Evolutionary conservation across 1,140 invertebrate species (phyloP).

Genomic region (Drosophila setifemur): DNA sequence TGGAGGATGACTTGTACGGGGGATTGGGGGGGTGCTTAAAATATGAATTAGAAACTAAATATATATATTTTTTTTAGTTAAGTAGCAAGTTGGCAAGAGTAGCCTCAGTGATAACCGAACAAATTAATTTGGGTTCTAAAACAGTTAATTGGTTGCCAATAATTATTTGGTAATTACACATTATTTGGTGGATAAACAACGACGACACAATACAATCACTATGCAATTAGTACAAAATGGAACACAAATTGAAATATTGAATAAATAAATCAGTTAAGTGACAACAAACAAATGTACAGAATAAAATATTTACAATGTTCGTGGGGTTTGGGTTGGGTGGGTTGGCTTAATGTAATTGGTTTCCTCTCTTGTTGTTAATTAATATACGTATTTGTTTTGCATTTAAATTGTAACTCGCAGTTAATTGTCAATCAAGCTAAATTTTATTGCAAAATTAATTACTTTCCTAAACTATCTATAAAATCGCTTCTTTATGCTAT

Average conservation of each 20-base stretch:
- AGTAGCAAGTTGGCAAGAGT: neutral
- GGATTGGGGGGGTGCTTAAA: neutral
- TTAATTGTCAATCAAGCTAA: no score
- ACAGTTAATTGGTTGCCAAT: neutral
- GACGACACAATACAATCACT: constrained; percentile 41
- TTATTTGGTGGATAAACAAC: constrained; percentile 15
- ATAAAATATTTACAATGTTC: constrained; percentile 44
- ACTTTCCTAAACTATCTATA: no score
- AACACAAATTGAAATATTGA: constrained; percentile 6
- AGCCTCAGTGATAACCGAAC: constrained; percentile 1
- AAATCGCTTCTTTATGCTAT: no score
- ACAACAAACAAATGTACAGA: constrained; percentile 5
- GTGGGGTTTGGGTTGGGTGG: neutral
- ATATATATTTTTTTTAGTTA: neutral
- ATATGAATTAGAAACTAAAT: neutral
- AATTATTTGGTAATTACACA: constrained; percentile 4
- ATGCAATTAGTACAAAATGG: constrained; percentile 10
- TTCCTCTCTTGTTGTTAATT: no score
- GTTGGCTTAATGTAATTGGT: neutral
- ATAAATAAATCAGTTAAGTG: constrained; percentile 14
- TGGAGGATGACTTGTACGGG: neutral
- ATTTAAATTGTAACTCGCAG: no score
- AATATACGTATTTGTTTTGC: no score
- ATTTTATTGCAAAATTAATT: no score
- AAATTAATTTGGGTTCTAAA: neutral